Evolutionary conservation across 2,888 invertebrate species (phyloP), one percentile per base, ranked within the genome.

Genomic region (Xanthostigma xanthostigma): DNA sequence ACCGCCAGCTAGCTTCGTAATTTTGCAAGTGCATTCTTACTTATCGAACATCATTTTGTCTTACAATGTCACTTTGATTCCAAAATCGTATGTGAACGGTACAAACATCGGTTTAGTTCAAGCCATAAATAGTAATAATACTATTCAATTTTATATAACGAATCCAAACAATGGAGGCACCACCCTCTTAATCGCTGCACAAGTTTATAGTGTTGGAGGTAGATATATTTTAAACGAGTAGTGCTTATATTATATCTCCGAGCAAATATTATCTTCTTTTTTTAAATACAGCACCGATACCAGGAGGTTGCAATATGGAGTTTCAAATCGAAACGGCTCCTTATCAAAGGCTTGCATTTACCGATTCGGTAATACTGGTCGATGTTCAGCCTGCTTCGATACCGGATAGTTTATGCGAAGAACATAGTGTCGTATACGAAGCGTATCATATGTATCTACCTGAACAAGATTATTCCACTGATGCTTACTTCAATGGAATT

Each of bases 301-400:
- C 87, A 13, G 88, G 88, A 38, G 87, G 84, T 13, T 87, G 87
- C 61, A 86, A 84, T 59, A 72, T 81, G 73, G 81, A 81, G 57
- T 78, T 78, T 54, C 64, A 75, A 39, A 59, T 75, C 12, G 67
- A 73, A 54, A 70, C 73, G 53, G 74, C 81, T 9, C 83, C 87
- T 0, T 81, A 71, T 58, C 70, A 80, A 58, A 63, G 63, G 45
- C 54, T 78, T 27, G 53, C 51, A 2, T 61, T 67, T 47, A 63
- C 60, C 42, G 55, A 67, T 54, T 53, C 67, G 17, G 60, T 71
- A 44, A 68, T 82, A 8, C 62, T 59, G 12, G 72, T 84, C 2
- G 74, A 76, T 45, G 71, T 70, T 4, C 70, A 75, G 41, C 69
- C 78, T 1, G 68, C 75, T 0, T 68, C 72, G 34, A 54, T 60